These are phyloP conservation scores for Erebia epiphron DNA, from an alignment of 2,888 invertebrate species.

Conservation along the genomic window DNA sequence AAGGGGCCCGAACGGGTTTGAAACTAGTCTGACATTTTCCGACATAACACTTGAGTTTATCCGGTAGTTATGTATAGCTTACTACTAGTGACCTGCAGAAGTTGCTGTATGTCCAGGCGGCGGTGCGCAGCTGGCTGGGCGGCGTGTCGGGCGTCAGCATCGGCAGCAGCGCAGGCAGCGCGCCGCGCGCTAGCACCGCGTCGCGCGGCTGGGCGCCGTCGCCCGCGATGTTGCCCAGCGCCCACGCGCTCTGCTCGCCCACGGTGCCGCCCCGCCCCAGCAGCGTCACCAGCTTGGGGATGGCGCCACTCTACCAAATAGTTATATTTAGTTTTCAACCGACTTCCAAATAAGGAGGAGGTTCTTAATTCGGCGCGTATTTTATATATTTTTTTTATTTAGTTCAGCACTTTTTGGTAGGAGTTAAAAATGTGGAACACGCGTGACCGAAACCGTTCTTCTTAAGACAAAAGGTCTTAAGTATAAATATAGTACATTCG, in stretches of 20 bases:
- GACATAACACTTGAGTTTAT: no score
- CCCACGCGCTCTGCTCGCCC: constrained; percentile 98
- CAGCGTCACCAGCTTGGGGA: constrained; percentile 90
- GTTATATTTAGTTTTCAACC: neutral
- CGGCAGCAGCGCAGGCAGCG: constrained; percentile 87
- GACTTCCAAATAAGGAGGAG: no score
- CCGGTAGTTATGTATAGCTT: no score
- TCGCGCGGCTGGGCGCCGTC: constrained; percentile 93
- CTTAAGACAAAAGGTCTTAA: no score
- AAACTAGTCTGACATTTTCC: no score
- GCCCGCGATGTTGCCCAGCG: constrained; percentile 98
- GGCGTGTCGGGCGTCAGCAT: constrained; percentile 75
- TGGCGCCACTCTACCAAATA: constrained; percentile 86
- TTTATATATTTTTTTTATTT: no score
- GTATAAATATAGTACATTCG: no score
- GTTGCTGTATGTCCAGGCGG: constrained; percentile 97
- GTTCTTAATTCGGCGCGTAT: no score
- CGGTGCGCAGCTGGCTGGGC: constrained; percentile 89
- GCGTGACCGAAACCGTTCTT: no score
- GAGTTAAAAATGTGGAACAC: no score
- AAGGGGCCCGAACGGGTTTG: no score
- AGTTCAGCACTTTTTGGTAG: no score
- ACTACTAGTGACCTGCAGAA: constrained; percentile 84
- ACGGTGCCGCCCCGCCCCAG: constrained; percentile 89
- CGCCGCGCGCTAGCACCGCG: constrained; percentile 87